Base-by-base conservation (phyloP, 2,888 invertebrate species). In the Cremastobaeus sp. region DNA sequence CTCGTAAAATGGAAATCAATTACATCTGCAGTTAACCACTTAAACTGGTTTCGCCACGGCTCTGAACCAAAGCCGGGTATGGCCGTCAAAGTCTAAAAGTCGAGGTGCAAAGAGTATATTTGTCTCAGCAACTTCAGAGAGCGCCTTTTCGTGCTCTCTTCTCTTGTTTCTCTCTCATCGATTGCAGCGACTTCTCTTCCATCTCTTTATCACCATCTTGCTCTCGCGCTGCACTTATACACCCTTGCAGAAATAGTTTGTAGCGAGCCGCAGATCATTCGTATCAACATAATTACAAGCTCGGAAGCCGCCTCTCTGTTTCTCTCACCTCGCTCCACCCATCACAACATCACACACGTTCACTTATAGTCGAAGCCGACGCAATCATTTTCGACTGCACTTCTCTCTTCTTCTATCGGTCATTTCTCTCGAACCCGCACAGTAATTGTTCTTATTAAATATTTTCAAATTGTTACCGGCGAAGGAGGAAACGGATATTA, bases 221-320 rank as follows among this genome's bases (percentile, higher is more conserved):
- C 60, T 69, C 62, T 48, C 43, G 50, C 62, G 55, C 39, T 50
- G 55, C 66, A 62, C 70, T 47, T 68, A 64, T 59, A 59, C 60
- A 57, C 70, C 65, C 66, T 55, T 55, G 55, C 55, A 43, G 55
- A 54, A 69, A 74, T 79, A 82, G 82, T 84, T 81, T 86, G 86
- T 81, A 85, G 86, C 85, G 50, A 69, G 85, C 86, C 86, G 85
- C 86, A 87, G 87, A 88, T 87, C 87, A 88, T 88, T 87, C 87
- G 87, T 88, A 88, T 88, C 87, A 88, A 87, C 87, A 86, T 88
- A 88, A 88, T 88, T 88, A 87, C 87, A 88, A 88, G 87, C 87
- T 86, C 85, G 84, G 87, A 84, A 86, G 87, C 87, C 87, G 87
- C 86, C 86, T 85, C 85, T 86, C 86, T 82, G 84, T 86, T 85